These are phyloP conservation scores for Leucophora obtusa DNA, from an alignment of 2,888 invertebrate genomes.

Conservation along the genomic window DNA sequence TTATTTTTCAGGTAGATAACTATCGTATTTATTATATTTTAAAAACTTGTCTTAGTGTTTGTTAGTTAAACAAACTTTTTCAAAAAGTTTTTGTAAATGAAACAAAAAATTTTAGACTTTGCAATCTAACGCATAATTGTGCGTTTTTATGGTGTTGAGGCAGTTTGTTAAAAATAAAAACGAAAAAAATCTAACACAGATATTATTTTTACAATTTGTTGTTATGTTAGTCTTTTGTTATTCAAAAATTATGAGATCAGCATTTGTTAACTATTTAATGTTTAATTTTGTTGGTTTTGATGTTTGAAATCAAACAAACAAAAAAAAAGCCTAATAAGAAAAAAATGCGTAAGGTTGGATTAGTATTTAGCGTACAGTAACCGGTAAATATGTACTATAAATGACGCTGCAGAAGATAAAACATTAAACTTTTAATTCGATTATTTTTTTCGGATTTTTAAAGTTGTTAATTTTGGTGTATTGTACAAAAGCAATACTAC, in stretches of 20 bases:
- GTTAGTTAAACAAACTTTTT: slow-evolving; percentile 8
- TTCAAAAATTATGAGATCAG: slow-evolving; percentile 56
- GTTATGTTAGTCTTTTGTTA: slow-evolving; percentile 1
- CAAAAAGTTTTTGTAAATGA: slow-evolving; percentile 9
- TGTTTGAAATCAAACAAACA: background rate
- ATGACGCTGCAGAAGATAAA: slow-evolving; percentile 56
- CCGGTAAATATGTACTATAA: slow-evolving; percentile 49
- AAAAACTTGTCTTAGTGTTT: background rate
- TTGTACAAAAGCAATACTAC: background rate
- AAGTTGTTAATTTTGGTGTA: background rate
- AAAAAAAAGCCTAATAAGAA: background rate
- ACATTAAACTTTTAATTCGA: slow-evolving; percentile 54
- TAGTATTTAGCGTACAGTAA: slow-evolving; percentile 56
- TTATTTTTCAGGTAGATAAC: slow-evolving; percentile 11
- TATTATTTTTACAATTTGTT: slow-evolving; percentile 7
- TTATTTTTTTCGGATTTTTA: background rate
- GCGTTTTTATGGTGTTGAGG: slow-evolving; percentile 36
- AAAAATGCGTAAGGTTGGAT: slow-evolving; percentile 54
- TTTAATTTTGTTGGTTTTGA: background rate
- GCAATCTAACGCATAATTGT: slow-evolving; percentile 63
- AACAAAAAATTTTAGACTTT: slow-evolving; percentile 46
- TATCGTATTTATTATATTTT: background rate
- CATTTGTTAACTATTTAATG: slow-evolving; percentile 40
- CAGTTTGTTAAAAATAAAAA: slow-evolving; percentile 13
- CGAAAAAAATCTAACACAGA: too few species aligned